phyloP scores from a whole-genome alignment of 2,113 vertebrate genomes.

The Mastomys coucha region DNA sequence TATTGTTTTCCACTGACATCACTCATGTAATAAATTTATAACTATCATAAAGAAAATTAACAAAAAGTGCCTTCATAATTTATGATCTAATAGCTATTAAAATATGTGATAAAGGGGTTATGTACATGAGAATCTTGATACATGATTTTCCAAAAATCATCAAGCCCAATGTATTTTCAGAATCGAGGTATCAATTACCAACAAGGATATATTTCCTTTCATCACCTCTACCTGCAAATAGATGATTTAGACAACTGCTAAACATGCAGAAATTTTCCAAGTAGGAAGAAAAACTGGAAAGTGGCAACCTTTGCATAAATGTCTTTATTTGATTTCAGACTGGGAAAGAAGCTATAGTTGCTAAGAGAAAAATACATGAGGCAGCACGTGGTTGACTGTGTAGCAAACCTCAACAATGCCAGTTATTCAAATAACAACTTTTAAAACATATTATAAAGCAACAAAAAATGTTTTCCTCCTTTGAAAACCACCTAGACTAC shows the following conservation, averaged over 20 bases:
- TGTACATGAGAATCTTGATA: background rate
- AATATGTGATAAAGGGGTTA: background rate
- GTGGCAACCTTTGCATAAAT: conserved; percentile 56
- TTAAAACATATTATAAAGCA: conserved; percentile 73
- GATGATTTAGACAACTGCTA: conserved; percentile 18
- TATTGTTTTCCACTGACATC: conserved; percentile 27
- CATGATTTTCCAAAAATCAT: conserved; percentile 33
- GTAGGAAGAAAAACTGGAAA: conserved; percentile 43
- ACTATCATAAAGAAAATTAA: conserved; percentile 59
- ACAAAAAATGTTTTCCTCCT: conserved; percentile 52
- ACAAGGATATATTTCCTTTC: conserved; percentile 55
- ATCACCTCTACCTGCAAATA: conserved; percentile 27
- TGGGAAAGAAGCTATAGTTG: conserved; percentile 67
- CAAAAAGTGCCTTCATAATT: conserved; percentile 39
- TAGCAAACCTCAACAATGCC: conserved; percentile 66
- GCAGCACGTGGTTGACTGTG: conserved; percentile 60
- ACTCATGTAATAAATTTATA: conserved; percentile 52
- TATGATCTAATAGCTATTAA: conserved; percentile 37
- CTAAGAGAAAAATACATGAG: conserved; percentile 72
- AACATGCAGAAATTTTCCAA: conserved; percentile 45
- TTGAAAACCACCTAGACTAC: conserved; percentile 76
- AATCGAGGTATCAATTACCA: conserved; percentile 60
- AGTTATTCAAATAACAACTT: conserved; percentile 78
- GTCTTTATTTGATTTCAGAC: conserved; percentile 68
- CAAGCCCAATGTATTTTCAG: background rate